Base-by-base conservation (phyloP, 2,888 invertebrate genomes). In the Sericinus montela region DNA sequence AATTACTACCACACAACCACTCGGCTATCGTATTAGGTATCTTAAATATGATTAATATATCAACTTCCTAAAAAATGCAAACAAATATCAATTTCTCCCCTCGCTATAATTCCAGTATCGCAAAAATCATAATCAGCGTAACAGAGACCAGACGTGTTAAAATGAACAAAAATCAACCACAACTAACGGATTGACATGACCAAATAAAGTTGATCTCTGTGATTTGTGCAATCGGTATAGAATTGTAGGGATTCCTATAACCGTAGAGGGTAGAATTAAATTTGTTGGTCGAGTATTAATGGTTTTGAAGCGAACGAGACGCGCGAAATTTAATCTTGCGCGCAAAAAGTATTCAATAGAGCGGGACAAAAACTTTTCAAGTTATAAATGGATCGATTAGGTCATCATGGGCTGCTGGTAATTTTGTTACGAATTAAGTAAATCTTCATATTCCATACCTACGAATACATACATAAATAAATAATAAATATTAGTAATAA, bases 291-390 rank as follows among this genome's bases (percentile, higher is more conserved):
- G 49, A 69, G 74, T 81, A 86, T 87, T 86, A 86, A 87, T 87
- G 86, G 81, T 79, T 73, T 65, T 69, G 71, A 75, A 72, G 75
- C 70, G 72, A 77, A 67, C 72, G 77, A 75, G 79, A 75, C 78
- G 76, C 62, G 72, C 69, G 80, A 86, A 86, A 87, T 86, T 87
- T 85, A 87, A 87, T 87, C 87, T 87, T 72, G 69, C 71, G 62
- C 70, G 71, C 85, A 87, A 86, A 87, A 87, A 87, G 86, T 82
- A 80, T 80, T 80, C 80, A 84, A 86, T 81, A 73, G 82, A 74
- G 62, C 61, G 65, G 71, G 72, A 81, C 76, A 87, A 86, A 85
- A 86, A 86, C 80, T n/a, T 62, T 58, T 56, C 54, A 67, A 63
- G 78, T 87, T 86, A 87, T 86, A 83, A 85, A 87, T 86, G 79